A percentile compares a stretch with the other conserved stretches of the same genome.
These are phyloP conservation scores for Eupithecia tripunctaria DNA, from an alignment of 2,888 invertebrate species.

Conservation along the genomic window DNA sequence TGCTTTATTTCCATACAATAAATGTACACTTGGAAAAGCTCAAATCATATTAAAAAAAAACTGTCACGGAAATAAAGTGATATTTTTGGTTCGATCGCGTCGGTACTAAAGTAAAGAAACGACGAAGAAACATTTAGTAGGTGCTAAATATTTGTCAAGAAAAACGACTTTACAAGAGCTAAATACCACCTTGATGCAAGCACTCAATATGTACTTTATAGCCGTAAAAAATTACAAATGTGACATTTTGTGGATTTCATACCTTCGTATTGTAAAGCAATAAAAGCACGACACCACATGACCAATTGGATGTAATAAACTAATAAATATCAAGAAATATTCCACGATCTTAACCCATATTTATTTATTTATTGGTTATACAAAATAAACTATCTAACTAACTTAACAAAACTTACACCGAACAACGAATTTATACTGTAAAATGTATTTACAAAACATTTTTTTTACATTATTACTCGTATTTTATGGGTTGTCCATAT, in stretches of 20 bases:
- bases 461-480: background rate
- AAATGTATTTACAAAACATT: too few species aligned
- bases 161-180: background rate
- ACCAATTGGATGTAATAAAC: background rate
- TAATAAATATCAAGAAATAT: slow-evolving; percentile 7
- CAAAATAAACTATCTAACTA: too few species aligned
- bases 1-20: too few species aligned
- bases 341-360: background rate
- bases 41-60: too few species aligned
- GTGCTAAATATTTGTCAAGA: too few species aligned
- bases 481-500: background rate
- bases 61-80: too few species aligned
- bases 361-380: background rate
- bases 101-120: too few species aligned
- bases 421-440: too few species aligned
- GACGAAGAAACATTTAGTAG: too few species aligned
- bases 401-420: too few species aligned
- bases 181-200: background rate
- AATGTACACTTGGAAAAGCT: too few species aligned
- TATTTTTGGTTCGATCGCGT: too few species aligned
- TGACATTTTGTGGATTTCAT: slow-evolving; percentile 24
- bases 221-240: slow-evolving; percentile 11
- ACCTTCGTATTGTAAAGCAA: background rate
- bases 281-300: background rate
- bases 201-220: background rate